Conservation (phyloP, 2,888 invertebrate genomes). For the Limenitis arthemis region DNA sequence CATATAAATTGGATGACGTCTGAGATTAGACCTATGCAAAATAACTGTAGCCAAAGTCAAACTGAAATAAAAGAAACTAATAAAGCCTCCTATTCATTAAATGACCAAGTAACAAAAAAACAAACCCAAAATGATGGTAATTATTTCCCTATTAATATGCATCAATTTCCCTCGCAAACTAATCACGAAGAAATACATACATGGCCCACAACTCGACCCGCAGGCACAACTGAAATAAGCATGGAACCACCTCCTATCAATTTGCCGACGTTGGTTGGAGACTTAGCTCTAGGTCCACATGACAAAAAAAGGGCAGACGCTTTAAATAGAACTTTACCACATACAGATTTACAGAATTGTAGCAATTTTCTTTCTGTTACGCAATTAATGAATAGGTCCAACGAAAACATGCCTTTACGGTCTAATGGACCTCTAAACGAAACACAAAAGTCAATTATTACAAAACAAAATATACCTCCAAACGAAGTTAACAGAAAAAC, state of each 20-base stretch:
- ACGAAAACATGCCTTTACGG: conserved; percentile 48
- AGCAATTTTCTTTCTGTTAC: conserved; percentile 63
- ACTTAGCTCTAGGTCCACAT: conserved; percentile 61
- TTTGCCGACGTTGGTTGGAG: conserved; percentile 60
- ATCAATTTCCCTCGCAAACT: conserved; percentile 51
- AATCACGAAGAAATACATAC: conserved; percentile 57
- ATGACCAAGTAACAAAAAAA: conserved; percentile 42
- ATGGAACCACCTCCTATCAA: conserved; percentile 66
- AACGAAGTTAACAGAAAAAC: conserved; percentile 50
- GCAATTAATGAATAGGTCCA: conserved; percentile 62
- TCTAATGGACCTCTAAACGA: conserved; percentile 46
- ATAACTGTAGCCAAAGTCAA: conserved; percentile 42
- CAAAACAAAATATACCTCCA: conserved; percentile 46
- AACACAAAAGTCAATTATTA: conserved; percentile 34
- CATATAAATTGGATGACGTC: conserved; percentile 70
- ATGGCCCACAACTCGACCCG: conserved; percentile 58
- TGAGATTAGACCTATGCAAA: conserved; percentile 57
- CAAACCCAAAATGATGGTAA: conserved; percentile 49
- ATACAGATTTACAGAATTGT: conserved; percentile 54
- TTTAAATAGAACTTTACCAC: conserved; percentile 38
- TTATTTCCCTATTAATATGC: conserved; percentile 60
- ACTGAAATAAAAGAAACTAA: conserved; percentile 43
- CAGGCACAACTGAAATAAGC: conserved; percentile 62
- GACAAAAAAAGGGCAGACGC: conserved; percentile 59
- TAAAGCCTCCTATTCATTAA: conserved; percentile 43